Evolutionary conservation across 2,113 vertebrate genomes (phyloP).

Genomic region (Collichthys lucidus): DNA sequence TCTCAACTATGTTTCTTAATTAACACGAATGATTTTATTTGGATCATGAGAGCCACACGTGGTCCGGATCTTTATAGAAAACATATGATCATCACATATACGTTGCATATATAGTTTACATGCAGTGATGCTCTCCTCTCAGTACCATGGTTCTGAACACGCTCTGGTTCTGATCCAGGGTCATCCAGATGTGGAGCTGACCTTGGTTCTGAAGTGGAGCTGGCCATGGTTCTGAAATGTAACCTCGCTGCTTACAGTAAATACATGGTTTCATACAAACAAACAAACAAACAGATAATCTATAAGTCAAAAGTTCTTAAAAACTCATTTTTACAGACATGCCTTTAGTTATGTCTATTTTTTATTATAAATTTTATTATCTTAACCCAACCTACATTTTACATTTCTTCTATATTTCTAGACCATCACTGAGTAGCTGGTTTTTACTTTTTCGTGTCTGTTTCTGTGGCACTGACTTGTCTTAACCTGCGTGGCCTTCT

Average conservation of each 20-base stretch:
- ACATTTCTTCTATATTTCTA: no score
- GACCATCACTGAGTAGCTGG: no score
- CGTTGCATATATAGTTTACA: no score
- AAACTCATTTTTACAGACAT: no score
- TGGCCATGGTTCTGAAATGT: slow-evolving; percentile 52
- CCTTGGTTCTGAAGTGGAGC: slow-evolving; percentile 42
- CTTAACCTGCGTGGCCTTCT: no score
- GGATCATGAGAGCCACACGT: background rate
- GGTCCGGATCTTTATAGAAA: background rate
- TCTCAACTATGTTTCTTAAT: background rate
- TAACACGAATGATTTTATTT: background rate
- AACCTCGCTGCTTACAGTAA: background rate
- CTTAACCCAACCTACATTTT: no score
- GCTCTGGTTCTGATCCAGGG: background rate
- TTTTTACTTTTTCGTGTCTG: no score
- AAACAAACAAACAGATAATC: no score
- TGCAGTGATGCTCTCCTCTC: background rate
- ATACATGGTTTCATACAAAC: background rate
- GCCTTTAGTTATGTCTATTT: no score
- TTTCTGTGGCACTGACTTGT: no score
- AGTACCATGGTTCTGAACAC: background rate
- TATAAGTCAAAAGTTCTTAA: no score
- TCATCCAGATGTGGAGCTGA: slow-evolving; percentile 13
- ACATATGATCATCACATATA: background rate
- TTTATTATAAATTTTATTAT: no score